phyloP scores from a whole-genome alignment of 2,888 invertebrate species.

The Isotomurus palustris region DNA sequence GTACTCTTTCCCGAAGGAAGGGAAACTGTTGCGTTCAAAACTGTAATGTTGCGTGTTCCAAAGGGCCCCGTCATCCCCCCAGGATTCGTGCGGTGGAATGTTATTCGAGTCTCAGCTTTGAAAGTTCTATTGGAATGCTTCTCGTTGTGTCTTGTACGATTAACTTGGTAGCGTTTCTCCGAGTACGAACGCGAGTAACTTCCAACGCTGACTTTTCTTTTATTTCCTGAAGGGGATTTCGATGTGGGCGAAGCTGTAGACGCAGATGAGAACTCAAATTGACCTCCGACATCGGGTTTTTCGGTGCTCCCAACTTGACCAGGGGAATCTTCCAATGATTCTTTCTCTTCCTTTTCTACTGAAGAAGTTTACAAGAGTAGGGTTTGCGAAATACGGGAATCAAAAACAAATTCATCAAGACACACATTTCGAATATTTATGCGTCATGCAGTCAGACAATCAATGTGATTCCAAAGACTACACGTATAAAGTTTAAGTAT shows the following conservation, averaged over 20 bases:
- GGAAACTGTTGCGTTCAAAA: conserved; percentile 35
- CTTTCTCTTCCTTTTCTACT: too few relatives aligned
- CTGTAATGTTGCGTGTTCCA: conserved; percentile 29
- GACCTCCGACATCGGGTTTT: too few relatives aligned
- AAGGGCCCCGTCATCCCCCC: conserved; percentile 26
- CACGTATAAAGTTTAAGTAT: too few relatives aligned
- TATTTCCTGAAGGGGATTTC: background rate
- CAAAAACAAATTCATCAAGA: too few relatives aligned
- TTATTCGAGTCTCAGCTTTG: conserved; percentile 37
- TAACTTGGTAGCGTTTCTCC: conserved; percentile 39
- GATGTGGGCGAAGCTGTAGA: background rate
- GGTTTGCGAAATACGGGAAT: too few relatives aligned
- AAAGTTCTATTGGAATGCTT: conserved; percentile 35
- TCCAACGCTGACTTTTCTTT: conserved; percentile 28
- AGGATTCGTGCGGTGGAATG: conserved; percentile 32
- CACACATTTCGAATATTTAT: too few relatives aligned
- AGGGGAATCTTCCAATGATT: too few relatives aligned
- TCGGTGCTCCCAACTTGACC: too few relatives aligned
- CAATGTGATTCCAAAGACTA: too few relatives aligned
- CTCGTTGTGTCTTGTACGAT: conserved; percentile 34
- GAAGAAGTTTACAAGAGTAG: too few relatives aligned
- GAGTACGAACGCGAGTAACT: conserved; percentile 40
- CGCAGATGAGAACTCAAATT: too few relatives aligned
- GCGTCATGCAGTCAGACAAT: too few relatives aligned
- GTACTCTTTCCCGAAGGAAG: conserved; percentile 31